Percentiles rank a stretch among this genome's conserved stretches.
Evolutionary conservation across 2,797 vertebrate genomes (phyloP).

Genomic region (Euthynnus affinis): DNA sequence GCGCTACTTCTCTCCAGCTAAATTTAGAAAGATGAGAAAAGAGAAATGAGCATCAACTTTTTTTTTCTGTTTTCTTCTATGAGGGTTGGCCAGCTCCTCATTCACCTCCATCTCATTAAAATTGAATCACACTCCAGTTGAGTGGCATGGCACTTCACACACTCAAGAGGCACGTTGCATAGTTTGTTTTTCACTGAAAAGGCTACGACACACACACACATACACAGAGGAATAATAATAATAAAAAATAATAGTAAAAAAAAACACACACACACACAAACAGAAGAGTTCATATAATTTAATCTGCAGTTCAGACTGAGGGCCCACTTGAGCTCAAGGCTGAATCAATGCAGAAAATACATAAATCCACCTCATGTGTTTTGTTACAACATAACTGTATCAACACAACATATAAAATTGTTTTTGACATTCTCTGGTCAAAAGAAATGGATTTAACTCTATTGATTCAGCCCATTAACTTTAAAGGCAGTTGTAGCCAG

Average conservation of each 20-base stretch:
- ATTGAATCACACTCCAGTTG: slow-evolving; percentile 67
- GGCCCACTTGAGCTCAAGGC: slow-evolving; percentile 14
- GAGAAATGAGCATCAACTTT: slow-evolving; percentile 39
- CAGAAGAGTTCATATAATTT: slow-evolving; percentile 4
- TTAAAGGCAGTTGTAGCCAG: slow-evolving; percentile 8
- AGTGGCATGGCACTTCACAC: slow-evolving; percentile 59
- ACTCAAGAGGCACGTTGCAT: slow-evolving; percentile 51
- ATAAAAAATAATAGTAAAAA: too few relatives aligned
- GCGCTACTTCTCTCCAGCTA: slow-evolving; percentile 30
- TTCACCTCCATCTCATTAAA: slow-evolving; percentile 76
- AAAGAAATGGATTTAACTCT: background rate
- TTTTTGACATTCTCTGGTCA: slow-evolving; percentile 3
- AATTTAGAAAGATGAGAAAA: slow-evolving; percentile 55
- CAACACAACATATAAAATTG: background rate
- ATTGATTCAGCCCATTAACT: slow-evolving; percentile 21
- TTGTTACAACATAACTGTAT: background rate
- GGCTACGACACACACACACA: background rate
- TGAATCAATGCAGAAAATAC: slow-evolving; percentile 26
- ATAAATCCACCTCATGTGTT: background rate
- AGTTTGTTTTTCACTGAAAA: slow-evolving; percentile 51
- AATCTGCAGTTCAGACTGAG: background rate
- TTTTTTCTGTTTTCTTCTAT: slow-evolving; percentile 17
- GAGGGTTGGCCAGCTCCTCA: slow-evolving; percentile 52
- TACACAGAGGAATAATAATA: background rate
- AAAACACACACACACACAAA: background rate